phyloP scores from a whole-genome alignment of 2,888 invertebrate genomes.

The Lepidochrysops patricia region DNA sequence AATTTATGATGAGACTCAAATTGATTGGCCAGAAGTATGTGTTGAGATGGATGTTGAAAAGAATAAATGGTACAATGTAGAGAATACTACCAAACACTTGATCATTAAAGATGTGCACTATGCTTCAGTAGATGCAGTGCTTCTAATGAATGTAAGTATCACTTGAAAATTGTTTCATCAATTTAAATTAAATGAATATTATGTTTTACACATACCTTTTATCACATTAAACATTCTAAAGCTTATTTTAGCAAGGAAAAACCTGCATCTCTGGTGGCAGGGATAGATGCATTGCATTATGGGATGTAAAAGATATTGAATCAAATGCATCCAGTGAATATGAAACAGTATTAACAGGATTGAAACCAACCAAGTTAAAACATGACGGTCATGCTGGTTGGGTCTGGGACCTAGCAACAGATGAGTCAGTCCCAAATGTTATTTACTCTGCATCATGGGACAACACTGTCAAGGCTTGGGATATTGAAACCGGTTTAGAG shows the following conservation, averaged over 20 bases:
- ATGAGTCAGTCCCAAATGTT: constrained; percentile 46
- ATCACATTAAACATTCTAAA: neutral
- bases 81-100: constrained; percentile 59
- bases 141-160: constrained; percentile 70
- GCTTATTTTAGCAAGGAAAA: constrained; percentile 51
- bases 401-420: constrained; percentile 76
- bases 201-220: neutral
- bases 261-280: constrained; percentile 75
- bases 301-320: constrained; percentile 56
- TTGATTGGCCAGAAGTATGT: constrained; percentile 75
- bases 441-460: constrained; percentile 78
- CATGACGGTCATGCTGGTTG: constrained; percentile 75
- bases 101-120: constrained; percentile 70
- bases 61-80: constrained; percentile 68
- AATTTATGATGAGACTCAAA: constrained; percentile 47
- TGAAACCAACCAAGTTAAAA: constrained; percentile 45
- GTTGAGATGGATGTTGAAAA: constrained; percentile 75
- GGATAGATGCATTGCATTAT: constrained; percentile 71
- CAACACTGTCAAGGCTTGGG: constrained; percentile 75
- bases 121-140: constrained; percentile 74
- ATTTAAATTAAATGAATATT: neutral
- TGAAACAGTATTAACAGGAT: constrained; percentile 34
- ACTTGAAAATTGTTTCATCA: neutral
- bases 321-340: constrained; percentile 37
- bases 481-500: constrained; percentile 52